Conservation (phyloP, 2,113 vertebrate genomes). For the Perca flavescens region DNA sequence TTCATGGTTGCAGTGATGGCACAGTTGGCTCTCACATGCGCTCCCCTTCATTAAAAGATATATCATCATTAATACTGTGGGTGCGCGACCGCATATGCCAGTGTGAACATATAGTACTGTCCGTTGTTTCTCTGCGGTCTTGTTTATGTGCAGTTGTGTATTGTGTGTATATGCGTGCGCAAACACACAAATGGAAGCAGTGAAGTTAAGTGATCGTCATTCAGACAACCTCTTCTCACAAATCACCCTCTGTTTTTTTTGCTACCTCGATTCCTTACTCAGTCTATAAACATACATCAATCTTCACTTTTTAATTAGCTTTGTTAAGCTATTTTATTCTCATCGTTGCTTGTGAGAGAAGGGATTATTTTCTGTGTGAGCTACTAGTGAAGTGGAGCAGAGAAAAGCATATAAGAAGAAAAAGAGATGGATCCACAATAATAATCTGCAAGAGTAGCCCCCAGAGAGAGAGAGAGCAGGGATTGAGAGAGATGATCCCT, state of each 20-base stretch:
- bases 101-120: slow-evolving; percentile 6
- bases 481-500: slow-evolving; percentile 59
- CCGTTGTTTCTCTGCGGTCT: neutral
- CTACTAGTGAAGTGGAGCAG: slow-evolving; percentile 40
- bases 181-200: slow-evolving; percentile 11
- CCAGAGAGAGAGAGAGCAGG: slow-evolving; percentile 21
- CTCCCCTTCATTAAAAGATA: slow-evolving; percentile 71
- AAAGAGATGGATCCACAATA: slow-evolving; percentile 58
- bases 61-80: slow-evolving; percentile 62
- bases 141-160: neutral
- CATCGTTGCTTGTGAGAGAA: slow-evolving; percentile 40
- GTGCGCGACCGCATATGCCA: neutral
- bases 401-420: slow-evolving; percentile 30
- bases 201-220: slow-evolving; percentile 41
- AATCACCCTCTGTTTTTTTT: slow-evolving; percentile 32
- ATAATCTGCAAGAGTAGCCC: slow-evolving; percentile 64
- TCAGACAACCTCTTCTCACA: slow-evolving; percentile 34
- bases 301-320: slow-evolving; percentile 69
- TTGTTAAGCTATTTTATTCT: slow-evolving; percentile 56
- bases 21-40: slow-evolving; percentile 53
- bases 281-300: slow-evolving; percentile 51
- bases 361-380: slow-evolving; percentile 55
- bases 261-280: slow-evolving; percentile 13
- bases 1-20: slow-evolving; percentile 59
- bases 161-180: neutral